Conservation (phyloP, 2,888 invertebrate genomes). For the Phaedon cochleariae region DNA sequence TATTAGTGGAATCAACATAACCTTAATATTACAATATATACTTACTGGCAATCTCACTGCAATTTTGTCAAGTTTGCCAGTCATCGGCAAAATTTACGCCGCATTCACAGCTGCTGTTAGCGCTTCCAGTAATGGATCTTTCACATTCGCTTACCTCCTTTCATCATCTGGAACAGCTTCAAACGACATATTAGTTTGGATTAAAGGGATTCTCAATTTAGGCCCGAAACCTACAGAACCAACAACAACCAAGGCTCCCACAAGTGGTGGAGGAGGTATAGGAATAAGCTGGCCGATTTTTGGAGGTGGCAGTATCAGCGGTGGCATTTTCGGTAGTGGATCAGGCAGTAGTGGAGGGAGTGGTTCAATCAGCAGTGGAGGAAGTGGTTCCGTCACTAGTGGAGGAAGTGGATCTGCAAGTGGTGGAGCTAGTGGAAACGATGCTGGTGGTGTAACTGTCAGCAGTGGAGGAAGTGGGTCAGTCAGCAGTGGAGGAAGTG, state of each 20-base stretch:
- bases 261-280: background rate
- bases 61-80: conserved; percentile 27
- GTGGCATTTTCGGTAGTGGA: background rate
- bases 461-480: too few relatives aligned
- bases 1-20: conserved; percentile 21
- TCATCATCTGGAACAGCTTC: background rate
- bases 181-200: conserved; percentile 7
- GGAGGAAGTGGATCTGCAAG: too few relatives aligned
- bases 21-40: conserved; percentile 15
- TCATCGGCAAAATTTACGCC: conserved; percentile 24
- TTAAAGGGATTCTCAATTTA: conserved; percentile 15
- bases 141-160: conserved; percentile 16
- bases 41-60: conserved; percentile 11
- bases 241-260: conserved; percentile 3
- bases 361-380: background rate
- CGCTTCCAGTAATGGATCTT: conserved; percentile 13
- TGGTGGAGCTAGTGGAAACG: too few relatives aligned
- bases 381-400: background rate
- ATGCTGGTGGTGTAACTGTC: too few relatives aligned
- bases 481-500: too few relatives aligned
- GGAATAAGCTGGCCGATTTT: background rate
- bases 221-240: conserved; percentile 7
- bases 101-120: conserved; percentile 22
- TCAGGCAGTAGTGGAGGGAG: conserved; percentile 11
- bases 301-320: conserved; percentile 8